These are phyloP conservation scores for Pelusios castaneus DNA, from an alignment of 2,113 vertebrate species.

Conservation along the genomic window DNA sequence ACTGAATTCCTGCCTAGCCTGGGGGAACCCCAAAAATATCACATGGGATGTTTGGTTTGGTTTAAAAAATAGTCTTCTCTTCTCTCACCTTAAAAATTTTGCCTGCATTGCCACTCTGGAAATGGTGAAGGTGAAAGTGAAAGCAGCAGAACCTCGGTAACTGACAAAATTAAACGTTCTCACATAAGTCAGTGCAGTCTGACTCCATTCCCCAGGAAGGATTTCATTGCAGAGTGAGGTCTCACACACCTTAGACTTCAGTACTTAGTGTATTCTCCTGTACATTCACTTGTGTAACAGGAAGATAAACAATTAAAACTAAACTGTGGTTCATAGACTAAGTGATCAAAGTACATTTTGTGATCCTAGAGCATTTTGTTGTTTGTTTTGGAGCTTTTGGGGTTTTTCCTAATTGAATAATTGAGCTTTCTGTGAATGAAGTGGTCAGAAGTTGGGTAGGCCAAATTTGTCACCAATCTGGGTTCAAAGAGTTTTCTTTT, in stretches of 20 bases:
- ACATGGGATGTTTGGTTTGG: background rate
- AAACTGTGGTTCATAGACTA: slow-evolving; percentile 7
- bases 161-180: background rate
- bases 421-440: slow-evolving; percentile 11
- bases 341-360: background rate
- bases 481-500: background rate
- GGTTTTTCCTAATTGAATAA: background rate
- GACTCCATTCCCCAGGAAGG: rapidly evolving
- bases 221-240: background rate
- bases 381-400: background rate
- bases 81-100: background rate
- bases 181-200: background rate
- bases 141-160: background rate
- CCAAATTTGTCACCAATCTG: background rate
- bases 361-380: background rate
- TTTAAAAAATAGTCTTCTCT: background rate
- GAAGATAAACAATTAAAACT: slow-evolving; percentile 41
- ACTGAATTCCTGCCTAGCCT: background rate
- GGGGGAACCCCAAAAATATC: background rate
- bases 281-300: background rate
- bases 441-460: background rate
- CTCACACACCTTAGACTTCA: background rate
- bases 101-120: rapidly evolving
- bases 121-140: background rate
- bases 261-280: background rate